Base-by-base conservation (phyloP, 1,140 invertebrate species). In the Zaprionus davidi region DNA sequence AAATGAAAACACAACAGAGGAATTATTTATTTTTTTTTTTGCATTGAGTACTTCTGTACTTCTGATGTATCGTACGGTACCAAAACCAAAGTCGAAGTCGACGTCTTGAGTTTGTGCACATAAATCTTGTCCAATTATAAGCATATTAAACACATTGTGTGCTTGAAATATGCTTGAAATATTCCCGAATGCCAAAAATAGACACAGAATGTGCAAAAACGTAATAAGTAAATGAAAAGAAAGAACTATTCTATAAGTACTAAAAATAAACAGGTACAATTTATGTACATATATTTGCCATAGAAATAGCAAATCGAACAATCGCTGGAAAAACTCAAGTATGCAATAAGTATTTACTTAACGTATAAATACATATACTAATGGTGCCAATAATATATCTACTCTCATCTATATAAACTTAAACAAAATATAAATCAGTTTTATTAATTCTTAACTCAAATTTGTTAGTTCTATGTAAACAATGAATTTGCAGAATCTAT, bases 121-220 rank as follows among this genome's bases (percentile, higher is more conserved):
- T 66, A 72, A 76, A 76, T 76, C 62, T 62, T 72, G 49, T 76
- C 46, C 62, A 72, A 76, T 72, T 76, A 71, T 71, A 76, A 76
- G 69, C 62, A 72, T 66, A 66, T 72, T 72, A 72, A 72, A 76
- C 74, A 76, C 46, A 62, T 76, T 76, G 60, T 60, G 63, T 44
- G 56, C n/a, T 12, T 62, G 13, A 34, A 34, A 34, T 31, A 31
- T 26, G 24, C 44, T 56, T 20, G 68, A 57, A 31, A 57, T 49
- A 24, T 64, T 34, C 67, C 26, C 67, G 22, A 49, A 41, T 36
- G 44, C 63, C 73, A 44, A 71, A 76, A 76, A 76, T 64, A 76
- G 55, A 22, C 36, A n/a, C 13, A n/a, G 31, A 60, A 62, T 73
- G 36, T 68, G 49, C 57, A 65, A 44, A 59, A 56, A 51, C 1